Evolutionary conservation across 92 coral and sea anemone species (phyloP), one percentile per base, ranked within the genome.

Genomic region (Virgularia gustaviana): DNA sequence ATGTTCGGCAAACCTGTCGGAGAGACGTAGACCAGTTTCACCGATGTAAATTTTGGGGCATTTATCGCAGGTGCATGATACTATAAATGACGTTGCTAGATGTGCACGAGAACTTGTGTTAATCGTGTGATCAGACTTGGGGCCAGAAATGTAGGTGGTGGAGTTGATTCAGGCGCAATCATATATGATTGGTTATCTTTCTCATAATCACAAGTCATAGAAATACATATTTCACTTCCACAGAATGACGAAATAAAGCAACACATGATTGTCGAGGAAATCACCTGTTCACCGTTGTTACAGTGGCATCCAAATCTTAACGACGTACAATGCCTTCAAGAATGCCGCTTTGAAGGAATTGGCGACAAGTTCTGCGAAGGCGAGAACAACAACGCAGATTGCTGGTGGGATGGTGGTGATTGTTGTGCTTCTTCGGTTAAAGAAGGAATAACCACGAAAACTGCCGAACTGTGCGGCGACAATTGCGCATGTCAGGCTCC

Each of bases 341-440:
- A 64, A 59, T 91, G 97, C 54, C 33, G 72, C 36, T 44, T 33
- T 11, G 49, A 72, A 29, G 72, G 42, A 30, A 36, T 89, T 9
- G 70, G 73, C 0, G 97, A 91, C 63, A 87, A 81, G 1, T 77
- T 58, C 49, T 91, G 97, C 36, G 90, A 89, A 57, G 33, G 43
- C 7, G 32, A 2, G 6, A 84, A 88, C 79, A 89, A 91, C 64
- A 89, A 89, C 64, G 72, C 74, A 29, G 96, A 91, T 67, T 91
- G 97, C 63, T 80, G 88, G 6, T 91, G 88, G 83, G 97, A 91
- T 28, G 90, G 81, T 32, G 97, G 97, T 9, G 97, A 91, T 59
- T 91, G 97, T 57, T 91, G 97, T 45, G 73, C 65, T 8, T 84
- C 96, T 3, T 81, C 88, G 12, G 15, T 84, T 0, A 67, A 29